These are phyloP conservation scores for Neotoxoptera formosana DNA, from an alignment of 1,140 invertebrate species.

Conservation along the genomic window DNA sequence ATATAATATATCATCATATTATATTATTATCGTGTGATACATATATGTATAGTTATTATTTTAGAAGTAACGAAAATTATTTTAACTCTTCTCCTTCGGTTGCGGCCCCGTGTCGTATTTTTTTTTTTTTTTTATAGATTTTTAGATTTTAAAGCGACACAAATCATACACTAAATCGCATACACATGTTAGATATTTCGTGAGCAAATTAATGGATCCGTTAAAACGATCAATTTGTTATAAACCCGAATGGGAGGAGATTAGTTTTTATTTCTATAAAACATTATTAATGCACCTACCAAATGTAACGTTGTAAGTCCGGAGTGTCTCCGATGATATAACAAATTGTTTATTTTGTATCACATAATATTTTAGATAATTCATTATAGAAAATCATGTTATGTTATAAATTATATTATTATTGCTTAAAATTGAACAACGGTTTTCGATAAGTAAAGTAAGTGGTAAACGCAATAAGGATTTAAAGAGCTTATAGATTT, in stretches of 20 bases:
- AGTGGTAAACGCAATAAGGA: not conserved
- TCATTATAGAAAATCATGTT: not conserved
- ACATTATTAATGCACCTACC: not conserved
- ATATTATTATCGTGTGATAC: not conserved
- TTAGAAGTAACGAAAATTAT: constrained; percentile 1
- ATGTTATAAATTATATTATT: not conserved
- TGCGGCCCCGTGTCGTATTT: not conserved
- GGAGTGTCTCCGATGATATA: not conserved
- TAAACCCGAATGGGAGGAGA: constrained; percentile 1
- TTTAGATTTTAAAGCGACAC: constrained; percentile 1
- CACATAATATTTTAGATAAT: not conserved
- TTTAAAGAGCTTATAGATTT: not conserved
- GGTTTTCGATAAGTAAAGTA: not conserved
- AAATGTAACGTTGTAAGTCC: not conserved
- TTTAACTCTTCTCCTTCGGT: not conserved
- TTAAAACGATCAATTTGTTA: constrained; percentile 11
- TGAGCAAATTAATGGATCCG: not conserved
- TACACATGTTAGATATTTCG: not conserved
- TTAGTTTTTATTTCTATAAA: constrained; percentile 41
- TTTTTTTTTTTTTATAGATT: not conserved
- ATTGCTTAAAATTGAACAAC: not conserved
- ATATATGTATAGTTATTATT: constrained; percentile 18
- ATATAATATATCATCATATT: constrained; percentile 8
- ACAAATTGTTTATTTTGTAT: constrained; percentile 7
- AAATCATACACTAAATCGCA: not conserved